Base-by-base conservation (phyloP, 2,888 invertebrate genomes). In the Brachylomia viminalis region DNA sequence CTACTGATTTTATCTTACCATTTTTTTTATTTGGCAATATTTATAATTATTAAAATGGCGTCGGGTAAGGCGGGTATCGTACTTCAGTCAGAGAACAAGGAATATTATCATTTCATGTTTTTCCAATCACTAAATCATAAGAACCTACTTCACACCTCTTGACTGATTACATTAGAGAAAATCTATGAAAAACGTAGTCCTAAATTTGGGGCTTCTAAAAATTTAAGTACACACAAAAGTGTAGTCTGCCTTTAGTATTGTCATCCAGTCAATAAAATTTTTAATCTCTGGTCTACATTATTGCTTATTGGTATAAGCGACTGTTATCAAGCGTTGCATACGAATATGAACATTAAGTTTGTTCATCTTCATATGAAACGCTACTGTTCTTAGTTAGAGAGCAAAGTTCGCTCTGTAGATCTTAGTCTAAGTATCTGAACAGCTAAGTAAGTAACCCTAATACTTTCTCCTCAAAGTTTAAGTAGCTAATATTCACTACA, bases 1-100 rank as follows among this genome's bases (percentile, higher is more conserved):
- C 84, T 84, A 88, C 77, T 67, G 77, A 83, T 83, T 88, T 86
- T 86, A 88, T 90, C 82, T 84, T 90, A 91, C 88, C 89, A 91
- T 90, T 38, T 92, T 89, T 90, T 85, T 92, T 91, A 90, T 92
- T 92, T 91, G 91, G 90, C 88, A 87, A 67, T 72, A 77, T 56
- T 47, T 59, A 88, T 84, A 87, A 88, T 88, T 73, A 76, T 73
- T 74, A 79, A 75, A 88, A 87, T 85, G 84, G 87, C 86, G 71
- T 64, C 49, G 47, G 54, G 11, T 74, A 70, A 65, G 82, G 80
- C 81, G 75, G 83, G 84, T 64, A 72, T 66, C 66, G 30, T 68
- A 56, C 27, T 42, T 75, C 68, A 45, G 54, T 70, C 79, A 77
- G 81, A 75, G 67, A 54, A 52, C 38, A 62, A 49, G 56, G 27